These are phyloP conservation scores for Hemibagrus wyckioides DNA, from an alignment of 2,113 vertebrate species.

Conservation along the genomic window DNA sequence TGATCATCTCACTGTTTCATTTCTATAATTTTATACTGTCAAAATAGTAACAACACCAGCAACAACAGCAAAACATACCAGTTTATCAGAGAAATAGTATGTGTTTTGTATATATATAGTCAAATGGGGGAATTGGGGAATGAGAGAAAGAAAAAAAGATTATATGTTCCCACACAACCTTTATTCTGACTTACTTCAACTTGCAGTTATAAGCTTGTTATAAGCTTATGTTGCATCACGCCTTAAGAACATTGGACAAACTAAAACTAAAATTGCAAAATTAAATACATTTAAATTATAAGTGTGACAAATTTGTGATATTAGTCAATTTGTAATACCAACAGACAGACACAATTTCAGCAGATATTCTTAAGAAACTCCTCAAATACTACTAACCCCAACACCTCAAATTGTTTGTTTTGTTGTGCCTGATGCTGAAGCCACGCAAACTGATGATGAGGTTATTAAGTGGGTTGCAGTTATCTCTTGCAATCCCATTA, in stretches of 20 bases:
- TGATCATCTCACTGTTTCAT: slow-evolving; percentile 59
- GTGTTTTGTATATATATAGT: background rate
- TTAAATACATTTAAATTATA: background rate
- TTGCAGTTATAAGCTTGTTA: background rate
- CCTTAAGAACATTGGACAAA: background rate
- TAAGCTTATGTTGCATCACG: background rate
- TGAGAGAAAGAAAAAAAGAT: background rate
- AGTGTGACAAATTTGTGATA: background rate
- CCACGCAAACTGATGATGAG: slow-evolving; percentile 42
- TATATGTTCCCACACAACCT: background rate
- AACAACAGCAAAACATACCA: background rate
- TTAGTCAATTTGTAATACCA: background rate
- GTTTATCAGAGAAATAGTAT: background rate
- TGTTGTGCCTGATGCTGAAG: slow-evolving; percentile 53
- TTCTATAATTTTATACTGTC: slow-evolving; percentile 72
- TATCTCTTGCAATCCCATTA: slow-evolving; percentile 66
- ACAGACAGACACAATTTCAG: background rate
- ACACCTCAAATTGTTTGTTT: slow-evolving; percentile 51
- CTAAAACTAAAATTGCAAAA: background rate
- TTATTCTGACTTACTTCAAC: background rate
- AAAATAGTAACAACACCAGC: background rate
- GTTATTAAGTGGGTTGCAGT: slow-evolving; percentile 65
- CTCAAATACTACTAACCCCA: slow-evolving; percentile 31
- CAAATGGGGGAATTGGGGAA: background rate
- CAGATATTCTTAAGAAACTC: background rate